Conservation (phyloP, 1,140 invertebrate species). For the Heliconius eleuchia region DNA sequence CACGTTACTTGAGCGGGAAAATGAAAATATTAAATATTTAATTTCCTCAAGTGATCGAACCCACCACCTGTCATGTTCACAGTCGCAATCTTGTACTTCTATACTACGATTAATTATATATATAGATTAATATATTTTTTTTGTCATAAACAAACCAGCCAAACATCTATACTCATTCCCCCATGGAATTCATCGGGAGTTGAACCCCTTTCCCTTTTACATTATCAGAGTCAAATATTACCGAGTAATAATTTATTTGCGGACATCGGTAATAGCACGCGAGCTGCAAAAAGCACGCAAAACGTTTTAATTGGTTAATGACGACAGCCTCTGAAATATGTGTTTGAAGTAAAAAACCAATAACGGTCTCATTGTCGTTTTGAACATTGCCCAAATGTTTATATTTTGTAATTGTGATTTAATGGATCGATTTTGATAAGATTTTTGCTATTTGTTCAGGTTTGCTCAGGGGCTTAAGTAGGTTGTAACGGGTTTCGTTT, state of each 20-base stretch:
- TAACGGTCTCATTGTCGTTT: constrained; percentile 33
- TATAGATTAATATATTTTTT: too few species aligned
- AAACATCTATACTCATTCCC: not conserved
- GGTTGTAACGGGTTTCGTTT: not conserved
- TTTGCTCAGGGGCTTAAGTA: too few species aligned
- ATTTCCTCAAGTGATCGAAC: too few species aligned
- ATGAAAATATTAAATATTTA: too few species aligned
- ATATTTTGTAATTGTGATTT: not conserved
- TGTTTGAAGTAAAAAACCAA: constrained; percentile 49
- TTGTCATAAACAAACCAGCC: not conserved
- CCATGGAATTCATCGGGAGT: not conserved
- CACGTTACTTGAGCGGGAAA: too few species aligned
- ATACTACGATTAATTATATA: too few species aligned
- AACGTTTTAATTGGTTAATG: constrained; percentile 51
- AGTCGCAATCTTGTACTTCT: too few species aligned
- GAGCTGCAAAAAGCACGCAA: constrained; percentile 2
- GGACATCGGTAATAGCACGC: constrained; percentile 10
- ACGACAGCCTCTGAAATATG: constrained; percentile 52
- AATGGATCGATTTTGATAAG: not conserved
- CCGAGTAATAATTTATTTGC: not conserved
- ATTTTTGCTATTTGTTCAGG: too few species aligned
- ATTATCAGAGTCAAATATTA: constrained; percentile 1
- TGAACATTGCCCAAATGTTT: not conserved
- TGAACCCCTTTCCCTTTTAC: not conserved
- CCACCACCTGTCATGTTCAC: too few species aligned